Evolutionary conservation across 2,113 vertebrate genomes (phyloP).

Genomic region (Alouatta palliata): DNA sequence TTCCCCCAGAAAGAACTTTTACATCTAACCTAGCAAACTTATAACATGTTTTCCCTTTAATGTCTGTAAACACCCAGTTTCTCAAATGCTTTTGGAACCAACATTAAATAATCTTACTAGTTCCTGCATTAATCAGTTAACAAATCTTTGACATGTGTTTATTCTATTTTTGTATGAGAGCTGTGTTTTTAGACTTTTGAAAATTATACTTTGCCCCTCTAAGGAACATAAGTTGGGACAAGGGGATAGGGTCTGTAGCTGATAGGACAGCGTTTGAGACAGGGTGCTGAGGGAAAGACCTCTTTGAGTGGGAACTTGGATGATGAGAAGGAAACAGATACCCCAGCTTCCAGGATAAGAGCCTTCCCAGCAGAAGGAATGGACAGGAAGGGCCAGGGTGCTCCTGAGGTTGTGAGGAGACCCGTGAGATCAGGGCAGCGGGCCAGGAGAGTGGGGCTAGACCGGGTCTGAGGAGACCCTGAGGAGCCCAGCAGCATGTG

Average conservation of each 20-base stretch:
- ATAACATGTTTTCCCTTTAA: background rate
- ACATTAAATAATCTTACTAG: background rate
- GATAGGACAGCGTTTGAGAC: background rate
- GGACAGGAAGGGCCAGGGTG: background rate
- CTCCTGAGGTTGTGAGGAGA: background rate
- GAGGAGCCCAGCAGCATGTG: background rate
- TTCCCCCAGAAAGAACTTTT: conserved; percentile 13
- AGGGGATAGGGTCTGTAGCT: background rate
- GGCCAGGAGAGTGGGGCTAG: background rate
- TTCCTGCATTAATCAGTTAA: background rate
- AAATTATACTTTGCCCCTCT: background rate
- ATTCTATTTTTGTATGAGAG: background rate
- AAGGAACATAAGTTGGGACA: background rate
- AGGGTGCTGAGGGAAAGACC: background rate
- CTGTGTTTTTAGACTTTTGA: background rate
- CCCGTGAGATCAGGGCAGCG: background rate
- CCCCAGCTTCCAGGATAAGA: background rate
- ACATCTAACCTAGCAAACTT: background rate
- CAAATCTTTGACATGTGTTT: background rate
- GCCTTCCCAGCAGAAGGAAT: background rate
- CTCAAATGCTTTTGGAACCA: background rate
- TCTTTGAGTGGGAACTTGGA: background rate
- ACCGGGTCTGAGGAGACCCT: background rate
- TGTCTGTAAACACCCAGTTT: background rate
- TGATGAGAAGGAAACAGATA: background rate